Conservation (phyloP, 2,888 invertebrate genomes). For the Drosophila conformis region DNA sequence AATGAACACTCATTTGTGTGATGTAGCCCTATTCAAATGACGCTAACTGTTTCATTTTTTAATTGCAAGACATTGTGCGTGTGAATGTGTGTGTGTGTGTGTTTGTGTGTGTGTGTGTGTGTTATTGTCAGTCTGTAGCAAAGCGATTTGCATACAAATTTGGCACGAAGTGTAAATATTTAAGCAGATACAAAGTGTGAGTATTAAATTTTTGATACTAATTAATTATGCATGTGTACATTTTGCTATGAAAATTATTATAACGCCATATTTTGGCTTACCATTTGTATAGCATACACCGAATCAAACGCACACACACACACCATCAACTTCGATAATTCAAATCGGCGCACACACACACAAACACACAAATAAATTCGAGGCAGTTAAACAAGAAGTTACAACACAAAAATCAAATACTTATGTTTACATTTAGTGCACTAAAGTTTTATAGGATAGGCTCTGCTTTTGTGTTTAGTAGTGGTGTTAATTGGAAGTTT, state of each 20-base stretch:
- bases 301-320: constrained; percentile 5
- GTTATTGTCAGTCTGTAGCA: constrained; percentile 79
- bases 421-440: constrained; percentile 9
- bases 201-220: constrained; percentile 85
- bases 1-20: background rate
- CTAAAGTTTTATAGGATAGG: constrained; percentile 17
- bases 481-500: constrained; percentile 20
- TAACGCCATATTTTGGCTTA: constrained; percentile 74
- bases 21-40: constrained; percentile 21
- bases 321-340: constrained; percentile 51
- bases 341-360: constrained; percentile 56
- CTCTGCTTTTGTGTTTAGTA: constrained; percentile 19
- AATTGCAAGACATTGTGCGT: constrained; percentile 74
- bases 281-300: constrained; percentile 48
- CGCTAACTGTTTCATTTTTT: constrained; percentile 65
- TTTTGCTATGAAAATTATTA: constrained; percentile 80
- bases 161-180: constrained; percentile 84
- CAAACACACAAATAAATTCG: constrained; percentile 63
- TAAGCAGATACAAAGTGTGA: constrained; percentile 84
- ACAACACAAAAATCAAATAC: constrained; percentile 45
- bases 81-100: constrained; percentile 22
- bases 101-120: constrained; percentile 25
- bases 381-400: constrained; percentile 41
- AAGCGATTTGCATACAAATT: constrained; percentile 84
- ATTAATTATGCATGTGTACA: constrained; percentile 85